Evolutionary conservation across 2,113 vertebrate genomes (phyloP), one percentile per base, ranked within the genome.

Genomic region (Thunnus maccoyii): DNA sequence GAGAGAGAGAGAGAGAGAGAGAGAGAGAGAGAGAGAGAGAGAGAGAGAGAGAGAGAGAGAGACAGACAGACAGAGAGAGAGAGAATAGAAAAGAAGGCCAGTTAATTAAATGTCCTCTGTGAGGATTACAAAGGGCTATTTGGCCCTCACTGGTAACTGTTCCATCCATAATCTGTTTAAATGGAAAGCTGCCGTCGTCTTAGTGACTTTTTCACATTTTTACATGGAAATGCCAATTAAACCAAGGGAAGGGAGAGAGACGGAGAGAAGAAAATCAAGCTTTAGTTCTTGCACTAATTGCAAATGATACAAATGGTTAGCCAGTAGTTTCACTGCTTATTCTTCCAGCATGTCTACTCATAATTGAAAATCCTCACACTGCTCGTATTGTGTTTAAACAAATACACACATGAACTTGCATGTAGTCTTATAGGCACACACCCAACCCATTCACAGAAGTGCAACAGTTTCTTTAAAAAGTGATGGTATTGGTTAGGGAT

Each of bases 51-150:
- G 41, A 70, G 5, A 52, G 17, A 25, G 12, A 57, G 15, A 46
- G 17, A 30, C 9, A 36, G n/a, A 60, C 13, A 58, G 30, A 72
- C 20, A 46, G 41, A 57, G 27, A 69, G 20, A 76, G 60, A 69
- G 20, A 61, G 63, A 71, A 61, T 58, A 56, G 76, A 30, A 74
- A 78, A 76, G 44, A 76, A 50, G 72, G 55, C 77, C 84, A 86
- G 90, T 90, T 94, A 94, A 95, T 95, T 93, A 94, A 94, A 93
- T 91, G 91, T 85, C 90, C 84, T 91, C 87, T 85, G 80, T 87
- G 82, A 89, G 86, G 92, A 94, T 94, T 93, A 94, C 85, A 91
- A 91, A 91, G 82, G 80, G 76, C 86, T 91, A 86, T 91, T 89
- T 90, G 84, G 86, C 76, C 75, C 85, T 80, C 61, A 80, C 69